Conservation (phyloP, 2,888 invertebrate genomes). For the Xanthia togata region DNA sequence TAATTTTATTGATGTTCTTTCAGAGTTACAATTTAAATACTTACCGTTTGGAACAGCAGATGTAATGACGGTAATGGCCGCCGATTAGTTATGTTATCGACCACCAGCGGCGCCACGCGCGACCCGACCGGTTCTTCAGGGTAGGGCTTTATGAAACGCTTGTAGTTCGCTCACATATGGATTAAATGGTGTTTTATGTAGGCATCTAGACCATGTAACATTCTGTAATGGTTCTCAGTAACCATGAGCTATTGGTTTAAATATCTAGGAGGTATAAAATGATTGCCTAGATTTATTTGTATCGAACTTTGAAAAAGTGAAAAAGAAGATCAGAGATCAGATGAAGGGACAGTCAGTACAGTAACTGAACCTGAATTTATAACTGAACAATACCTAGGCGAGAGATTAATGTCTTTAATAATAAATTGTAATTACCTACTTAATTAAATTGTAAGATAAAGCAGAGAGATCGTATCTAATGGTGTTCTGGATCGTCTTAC, state of each 20-base stretch:
- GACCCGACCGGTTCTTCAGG: constrained; percentile 53
- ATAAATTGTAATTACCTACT: neutral
- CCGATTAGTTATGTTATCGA: constrained; percentile 81
- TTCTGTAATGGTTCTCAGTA: constrained; percentile 6
- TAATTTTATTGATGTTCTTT: constrained; percentile 62
- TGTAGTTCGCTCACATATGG: constrained; percentile 9
- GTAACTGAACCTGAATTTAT: neutral
- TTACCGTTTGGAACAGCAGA: constrained; percentile 61
- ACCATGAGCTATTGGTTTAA: neutral
- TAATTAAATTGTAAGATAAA: neutral
- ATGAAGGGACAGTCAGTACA: neutral
- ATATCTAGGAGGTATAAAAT: neutral
- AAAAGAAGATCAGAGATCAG: neutral
- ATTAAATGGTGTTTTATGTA: constrained; percentile 16
- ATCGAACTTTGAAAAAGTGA: neutral
- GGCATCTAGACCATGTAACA: neutral
- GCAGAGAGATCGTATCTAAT: neutral
- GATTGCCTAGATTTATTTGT: neutral
- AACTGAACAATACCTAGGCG: neutral
- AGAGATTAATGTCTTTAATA: neutral
- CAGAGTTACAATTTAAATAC: constrained; percentile 60
- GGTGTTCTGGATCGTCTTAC: neutral
- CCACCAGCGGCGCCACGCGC: constrained; percentile 78
- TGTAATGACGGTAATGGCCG: constrained; percentile 80
- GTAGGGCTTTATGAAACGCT: constrained; percentile 26